phyloP scores from a whole-genome alignment of 2,888 invertebrate species.

The Rosalia funebris region DNA sequence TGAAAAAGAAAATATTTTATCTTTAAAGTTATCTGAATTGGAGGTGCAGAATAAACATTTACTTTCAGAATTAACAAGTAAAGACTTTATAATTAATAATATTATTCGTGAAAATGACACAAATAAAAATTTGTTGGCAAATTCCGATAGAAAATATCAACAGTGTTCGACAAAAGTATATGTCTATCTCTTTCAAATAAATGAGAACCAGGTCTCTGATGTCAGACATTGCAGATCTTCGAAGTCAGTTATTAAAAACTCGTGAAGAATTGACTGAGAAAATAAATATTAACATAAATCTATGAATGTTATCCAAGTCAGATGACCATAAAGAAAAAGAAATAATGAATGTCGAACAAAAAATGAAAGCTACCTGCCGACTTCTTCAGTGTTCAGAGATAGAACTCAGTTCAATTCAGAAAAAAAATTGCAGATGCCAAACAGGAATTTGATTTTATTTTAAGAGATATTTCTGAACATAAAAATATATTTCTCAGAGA shows the following conservation, averaged over 20 bases:
- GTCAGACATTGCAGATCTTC: conserved; percentile 5
- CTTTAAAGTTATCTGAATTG: conserved; percentile 23
- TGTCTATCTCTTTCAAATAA: background rate
- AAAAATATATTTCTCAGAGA: conserved; percentile 22
- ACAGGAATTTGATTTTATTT: conserved; percentile 9
- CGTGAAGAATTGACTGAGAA: conserved; percentile 20
- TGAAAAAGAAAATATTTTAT: conserved; percentile 24
- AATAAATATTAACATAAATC: conserved; percentile 15
- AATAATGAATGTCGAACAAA: conserved; percentile 3
- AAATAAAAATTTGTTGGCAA: conserved; percentile 2
- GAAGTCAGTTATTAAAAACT: conserved; percentile 16
- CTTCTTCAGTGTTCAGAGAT: conserved; percentile 15
- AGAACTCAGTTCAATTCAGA: conserved; percentile 6
- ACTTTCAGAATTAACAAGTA: conserved; percentile 15
- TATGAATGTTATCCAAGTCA: conserved; percentile 11
- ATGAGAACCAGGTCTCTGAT: background rate
- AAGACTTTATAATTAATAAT: conserved; percentile 26
- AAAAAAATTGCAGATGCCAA: conserved; percentile 2
- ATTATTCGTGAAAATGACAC: conserved; percentile 16
- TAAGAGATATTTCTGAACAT: conserved; percentile 16
- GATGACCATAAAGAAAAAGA: conserved; percentile 14
- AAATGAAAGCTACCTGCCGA: conserved; percentile 1
- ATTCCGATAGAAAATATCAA: conserved; percentile 2
- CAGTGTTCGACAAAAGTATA: background rate
- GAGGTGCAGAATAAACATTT: conserved; percentile 21